Base-by-base conservation (phyloP, 1,140 invertebrate species). In the Drosophila erecta region DNA sequence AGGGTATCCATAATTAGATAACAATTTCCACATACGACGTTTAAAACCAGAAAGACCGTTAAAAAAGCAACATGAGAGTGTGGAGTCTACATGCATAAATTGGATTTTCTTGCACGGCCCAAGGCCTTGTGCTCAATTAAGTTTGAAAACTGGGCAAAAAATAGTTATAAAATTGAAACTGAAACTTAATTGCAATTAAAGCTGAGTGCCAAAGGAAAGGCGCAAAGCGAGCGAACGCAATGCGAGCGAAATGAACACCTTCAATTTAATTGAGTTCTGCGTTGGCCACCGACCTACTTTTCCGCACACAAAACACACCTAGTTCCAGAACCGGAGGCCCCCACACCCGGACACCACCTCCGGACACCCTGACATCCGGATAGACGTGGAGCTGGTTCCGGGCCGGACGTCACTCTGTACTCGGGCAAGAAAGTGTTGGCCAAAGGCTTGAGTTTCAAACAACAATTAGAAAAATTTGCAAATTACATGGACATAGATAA, bases 391-490 rank as follows among this genome's bases (percentile, higher is more conserved):
- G 40, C 57, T 54, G 61, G 56, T 56, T 65, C 59, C 59, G 57
- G 49, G 54, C 74, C 83, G 81, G 83, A 76, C 65, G 83, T 71
- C 77, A 80, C 38, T 85, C 47, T 64, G 37, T 33, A 57, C 30
- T 24, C 38, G 37, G 57, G 44, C 61, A 57, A 75, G 62, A 64
- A 85, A 72, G 69, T 87, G 75, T 73, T 81, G 66, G 75, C 86
- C 76, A 72, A 86, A 81, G 81, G 79, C 87, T 90, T 83, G 71
- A 83, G 80, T 83, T 90, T 90, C 84, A 70, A 80, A 70, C 81
- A 79, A 90, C 86, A 90, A 90, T 90, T 90, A 90, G 81, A 90
- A 90, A 90, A 90, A 90, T 83, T 89, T 89, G 79, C 78, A 81
- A 89, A 89, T 89, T 89, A 89, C 84, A 80, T 55, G 49, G 66